phyloP scores from a whole-genome alignment of 2,113 vertebrate genomes.

The Myrmecobius fasciatus region DNA sequence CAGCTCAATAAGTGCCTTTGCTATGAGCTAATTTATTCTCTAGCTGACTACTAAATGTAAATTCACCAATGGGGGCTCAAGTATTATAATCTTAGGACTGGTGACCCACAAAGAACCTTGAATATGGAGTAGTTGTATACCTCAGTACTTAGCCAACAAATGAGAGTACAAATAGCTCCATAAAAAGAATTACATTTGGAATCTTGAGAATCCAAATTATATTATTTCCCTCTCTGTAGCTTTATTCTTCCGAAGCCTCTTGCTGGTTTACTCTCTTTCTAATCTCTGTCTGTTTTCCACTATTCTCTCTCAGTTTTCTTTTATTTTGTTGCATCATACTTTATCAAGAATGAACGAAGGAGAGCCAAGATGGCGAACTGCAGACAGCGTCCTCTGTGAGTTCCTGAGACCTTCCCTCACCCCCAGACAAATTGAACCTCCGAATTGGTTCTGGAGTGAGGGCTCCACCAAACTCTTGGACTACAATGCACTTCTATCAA shows the following conservation, averaged over 20 bases:
- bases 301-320: neutral
- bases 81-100: neutral
- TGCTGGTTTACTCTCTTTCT: neutral
- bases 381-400: no score
- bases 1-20: neutral
- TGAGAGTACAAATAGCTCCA: neutral
- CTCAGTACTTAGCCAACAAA: neutral
- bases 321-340: neutral
- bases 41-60: neutral
- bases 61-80: neutral
- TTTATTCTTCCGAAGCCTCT: neutral
- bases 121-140: neutral
- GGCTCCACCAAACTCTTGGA: no score
- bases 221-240: neutral
- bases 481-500: no score
- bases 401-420: no score
- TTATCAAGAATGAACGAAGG: constrained; percentile 43
- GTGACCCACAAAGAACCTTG: neutral
- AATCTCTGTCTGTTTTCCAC: neutral
- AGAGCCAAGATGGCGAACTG: no score
- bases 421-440: no score
- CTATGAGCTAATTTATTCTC: neutral
- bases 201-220: neutral
- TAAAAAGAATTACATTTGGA: neutral
- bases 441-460: no score